A percentile compares a stretch with the other conserved stretches of the same genome.
Conservation (phyloP, 1,140 invertebrate genomes). For the Drosophila tani region DNA sequence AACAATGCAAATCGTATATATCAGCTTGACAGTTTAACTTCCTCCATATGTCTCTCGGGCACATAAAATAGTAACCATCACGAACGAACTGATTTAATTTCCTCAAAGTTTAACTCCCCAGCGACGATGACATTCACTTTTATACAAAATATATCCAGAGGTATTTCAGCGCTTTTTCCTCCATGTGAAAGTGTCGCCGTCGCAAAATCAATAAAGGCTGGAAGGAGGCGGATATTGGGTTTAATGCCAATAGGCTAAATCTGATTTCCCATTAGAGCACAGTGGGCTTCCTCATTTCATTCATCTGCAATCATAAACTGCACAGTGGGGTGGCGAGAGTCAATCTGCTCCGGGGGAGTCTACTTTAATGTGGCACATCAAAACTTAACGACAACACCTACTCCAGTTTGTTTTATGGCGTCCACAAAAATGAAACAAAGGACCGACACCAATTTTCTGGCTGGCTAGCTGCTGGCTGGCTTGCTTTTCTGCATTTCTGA, state of each 20-base stretch:
- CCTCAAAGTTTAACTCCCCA: constrained; percentile 20
- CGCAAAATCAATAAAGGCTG: constrained; percentile 43
- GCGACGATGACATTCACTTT: constrained; percentile 13
- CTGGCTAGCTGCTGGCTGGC: constrained; percentile 1
- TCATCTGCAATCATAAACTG: constrained; percentile 62
- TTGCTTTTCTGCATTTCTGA: constrained; percentile 11
- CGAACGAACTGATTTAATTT: constrained; percentile 33
- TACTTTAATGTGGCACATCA: constrained; percentile 79
- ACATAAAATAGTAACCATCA: constrained; percentile 8
- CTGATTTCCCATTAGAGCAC: constrained; percentile 51
- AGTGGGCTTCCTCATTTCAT: constrained; percentile 56
- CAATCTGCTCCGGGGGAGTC: constrained; percentile 32
- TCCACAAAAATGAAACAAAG: constrained; percentile 47
- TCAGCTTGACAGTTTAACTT: constrained; percentile 27
- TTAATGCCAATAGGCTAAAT: constrained; percentile 47
- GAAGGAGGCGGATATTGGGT: not conserved
- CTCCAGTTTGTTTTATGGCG: constrained; percentile 71
- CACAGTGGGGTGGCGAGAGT: constrained; percentile 55
- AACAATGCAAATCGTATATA: constrained; percentile 9
- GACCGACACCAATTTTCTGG: constrained; percentile 21
- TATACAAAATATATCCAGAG: constrained; percentile 11
- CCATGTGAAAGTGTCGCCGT: constrained; percentile 38
- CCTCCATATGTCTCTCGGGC: not conserved
- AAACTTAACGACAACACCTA: constrained; percentile 81
- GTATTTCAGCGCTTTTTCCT: constrained; percentile 8